Percentiles rank a stretch among this genome's conserved stretches.
These are phyloP conservation scores for Poeciliopsis turneri DNA, from an alignment of 2,797 vertebrate genomes.

Conservation along the genomic window DNA sequence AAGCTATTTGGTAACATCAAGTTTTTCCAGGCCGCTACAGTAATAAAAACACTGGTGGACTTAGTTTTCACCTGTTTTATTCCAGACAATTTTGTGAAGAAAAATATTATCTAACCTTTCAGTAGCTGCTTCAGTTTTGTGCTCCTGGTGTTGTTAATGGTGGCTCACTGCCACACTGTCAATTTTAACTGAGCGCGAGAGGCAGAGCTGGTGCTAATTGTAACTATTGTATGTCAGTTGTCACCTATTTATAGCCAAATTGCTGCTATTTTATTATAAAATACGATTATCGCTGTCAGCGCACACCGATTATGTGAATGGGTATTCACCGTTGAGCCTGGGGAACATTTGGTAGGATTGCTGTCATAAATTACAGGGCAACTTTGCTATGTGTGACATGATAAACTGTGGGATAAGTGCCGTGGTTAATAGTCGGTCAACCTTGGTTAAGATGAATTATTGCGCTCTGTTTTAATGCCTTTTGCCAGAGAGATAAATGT, in stretches of 20 bases:
- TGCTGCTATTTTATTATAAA: not conserved
- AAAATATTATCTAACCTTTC: not conserved
- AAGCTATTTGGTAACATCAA: not conserved
- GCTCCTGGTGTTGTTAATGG: not conserved
- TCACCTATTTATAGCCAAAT: not conserved
- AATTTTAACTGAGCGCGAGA: not conserved
- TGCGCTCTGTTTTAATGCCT: not conserved
- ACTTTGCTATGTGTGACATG: not conserved
- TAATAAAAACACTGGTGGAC: no score
- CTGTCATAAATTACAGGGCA: not conserved
- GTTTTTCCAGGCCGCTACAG: no score
- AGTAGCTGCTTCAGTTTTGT: not conserved
- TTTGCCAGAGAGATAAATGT: not conserved
- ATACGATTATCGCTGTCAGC: not conserved
- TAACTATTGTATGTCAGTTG: not conserved
- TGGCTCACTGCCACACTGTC: constrained; percentile 15
- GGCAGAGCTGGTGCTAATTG: not conserved
- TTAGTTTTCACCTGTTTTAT: not conserved
- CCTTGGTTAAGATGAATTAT: not conserved
- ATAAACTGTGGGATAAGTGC: not conserved
- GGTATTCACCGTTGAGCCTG: not conserved
- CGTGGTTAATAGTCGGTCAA: not conserved
- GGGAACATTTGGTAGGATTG: not conserved
- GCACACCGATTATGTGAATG: not conserved
- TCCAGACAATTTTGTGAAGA: not conserved